Evolutionary conservation across 2,888 invertebrate species (phyloP), one percentile per base, ranked within the genome.

Genomic region (Polymixis flavicincta): DNA sequence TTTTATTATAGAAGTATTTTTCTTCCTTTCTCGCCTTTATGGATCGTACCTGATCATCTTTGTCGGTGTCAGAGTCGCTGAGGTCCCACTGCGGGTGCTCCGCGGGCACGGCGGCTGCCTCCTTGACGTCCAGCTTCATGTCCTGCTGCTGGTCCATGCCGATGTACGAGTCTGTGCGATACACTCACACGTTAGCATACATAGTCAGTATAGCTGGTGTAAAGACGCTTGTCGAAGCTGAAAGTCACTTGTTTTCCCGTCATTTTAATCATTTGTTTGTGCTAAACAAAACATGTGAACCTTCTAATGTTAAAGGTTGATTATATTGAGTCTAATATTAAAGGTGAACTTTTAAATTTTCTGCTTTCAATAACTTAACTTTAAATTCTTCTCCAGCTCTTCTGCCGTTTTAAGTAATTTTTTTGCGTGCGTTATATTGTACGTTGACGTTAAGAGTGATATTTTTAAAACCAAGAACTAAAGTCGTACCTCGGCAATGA

Each of bases 41-140:
- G n/a, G 32, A 17, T 57, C 66, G n/a, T 66, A 74, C 96, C 95
- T 96, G 95, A 76, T 96, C 97, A 86, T 97, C 97, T 88, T 97
- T 96, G 84, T 97, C 97, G 77, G 98, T 98, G 92, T 99, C 99
- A 67, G 99, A 99, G 91, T 99, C 99, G 85, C 98, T 98, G 91
- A 99, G 98, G 91, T 99, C 99, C 99, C 99, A 99, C 96, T 99
- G 99, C n/a, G 99, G 99, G 96, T 99, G 99, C 91, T 98, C 98
- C 70, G 97, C 98, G 82, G 99, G 98, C 90, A 99, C 97, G 88
- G 98, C 98, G 84, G 99, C 98, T 45, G 99, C 99, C 95, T 99
- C 99, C 95, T 99, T 98, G 81, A 99, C 99, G 94, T 99, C 99
- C 95, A 99, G 96, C 98, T 99, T 99, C 91, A 99, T 98, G 94